Evolutionary conservation across 2,113 vertebrate genomes (phyloP).

Genomic region (Hystrix cristata): DNA sequence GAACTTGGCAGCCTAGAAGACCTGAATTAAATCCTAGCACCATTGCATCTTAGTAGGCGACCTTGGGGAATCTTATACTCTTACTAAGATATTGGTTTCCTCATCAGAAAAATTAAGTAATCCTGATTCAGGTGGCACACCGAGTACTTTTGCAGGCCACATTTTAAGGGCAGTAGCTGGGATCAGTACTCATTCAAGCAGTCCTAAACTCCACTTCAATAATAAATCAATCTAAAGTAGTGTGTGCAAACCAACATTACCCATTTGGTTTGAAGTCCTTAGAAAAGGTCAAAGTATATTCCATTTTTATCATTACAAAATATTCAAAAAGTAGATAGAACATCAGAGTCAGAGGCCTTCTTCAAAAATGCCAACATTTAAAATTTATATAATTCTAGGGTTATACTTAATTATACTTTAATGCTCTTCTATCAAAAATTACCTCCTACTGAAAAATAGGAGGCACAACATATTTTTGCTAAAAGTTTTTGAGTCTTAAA

Average conservation of each 20-base stretch:
- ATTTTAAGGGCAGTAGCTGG: background rate
- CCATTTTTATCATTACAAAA: background rate
- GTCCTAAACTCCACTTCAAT: background rate
- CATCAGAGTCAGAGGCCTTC: background rate
- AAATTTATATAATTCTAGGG: background rate
- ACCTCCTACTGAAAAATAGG: background rate
- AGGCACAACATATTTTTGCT: background rate
- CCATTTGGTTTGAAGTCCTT: background rate
- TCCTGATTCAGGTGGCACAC: background rate
- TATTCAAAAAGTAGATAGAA: background rate
- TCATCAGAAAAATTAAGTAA: constrained; percentile 31
- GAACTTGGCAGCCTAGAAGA: background rate
- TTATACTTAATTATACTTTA: background rate
- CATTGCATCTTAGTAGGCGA: background rate
- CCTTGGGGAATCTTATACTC: background rate
- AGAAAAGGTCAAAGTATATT: background rate
- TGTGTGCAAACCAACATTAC: background rate
- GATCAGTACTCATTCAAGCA: background rate
- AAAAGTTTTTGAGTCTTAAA: background rate
- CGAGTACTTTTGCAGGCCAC: background rate
- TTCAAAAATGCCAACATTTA: constrained; percentile 36
- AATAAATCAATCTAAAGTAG: background rate
- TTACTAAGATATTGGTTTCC: background rate
- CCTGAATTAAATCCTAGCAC: background rate
- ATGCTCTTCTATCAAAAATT: background rate